Base-by-base conservation (phyloP, 2,888 invertebrate genomes). In the Agrotis clavis region DNA sequence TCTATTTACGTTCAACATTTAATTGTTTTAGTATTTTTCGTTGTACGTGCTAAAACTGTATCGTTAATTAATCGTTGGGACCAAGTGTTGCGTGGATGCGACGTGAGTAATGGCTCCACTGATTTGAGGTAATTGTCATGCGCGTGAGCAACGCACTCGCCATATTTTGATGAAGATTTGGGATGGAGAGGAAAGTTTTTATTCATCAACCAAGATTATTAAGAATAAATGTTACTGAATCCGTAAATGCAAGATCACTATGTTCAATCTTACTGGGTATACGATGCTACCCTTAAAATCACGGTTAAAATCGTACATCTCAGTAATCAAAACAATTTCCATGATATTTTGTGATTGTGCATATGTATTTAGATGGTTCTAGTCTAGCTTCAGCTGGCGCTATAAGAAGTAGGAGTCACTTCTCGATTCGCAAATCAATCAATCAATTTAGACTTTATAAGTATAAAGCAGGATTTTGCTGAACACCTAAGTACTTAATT, bases 71-170 rank as follows among this genome's bases (percentile, higher is more conserved):
- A 93, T 94, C 90, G 93, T 92, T 89, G 90, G 89, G 87, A 88
- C 83, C 90, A 85, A 88, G 84, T 88, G 90, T 89, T 88, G 91
- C 94, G 89, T 90, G 91, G 86, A 91, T 81, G 86, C 88, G 94
- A 94, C 94, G 89, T 95, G 95, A 96, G 79, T 87, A 91, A 96
- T 95, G 94, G 91, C 84, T 79, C 80, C 81, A 92, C 83, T 93
- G 92, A 94, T 90, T 94, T 90, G 94, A 89, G 87, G 93, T 95
- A 96, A 96, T 96, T 96, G 95, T 92, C 90, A 90, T 88, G 92
- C 90, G 92, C 88, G 86, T 79, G 90, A 87, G 89, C 89, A 81
- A 9, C 53, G 45, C 21, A 74, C 85, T 86, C 77, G 67, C 90
- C 82, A 89, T 78, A 64, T 48, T 84, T 77, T 68, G 47, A 30